These are phyloP conservation scores for Diorhabda elongata DNA, from an alignment of 1,140 invertebrate species.

Conservation along the genomic window DNA sequence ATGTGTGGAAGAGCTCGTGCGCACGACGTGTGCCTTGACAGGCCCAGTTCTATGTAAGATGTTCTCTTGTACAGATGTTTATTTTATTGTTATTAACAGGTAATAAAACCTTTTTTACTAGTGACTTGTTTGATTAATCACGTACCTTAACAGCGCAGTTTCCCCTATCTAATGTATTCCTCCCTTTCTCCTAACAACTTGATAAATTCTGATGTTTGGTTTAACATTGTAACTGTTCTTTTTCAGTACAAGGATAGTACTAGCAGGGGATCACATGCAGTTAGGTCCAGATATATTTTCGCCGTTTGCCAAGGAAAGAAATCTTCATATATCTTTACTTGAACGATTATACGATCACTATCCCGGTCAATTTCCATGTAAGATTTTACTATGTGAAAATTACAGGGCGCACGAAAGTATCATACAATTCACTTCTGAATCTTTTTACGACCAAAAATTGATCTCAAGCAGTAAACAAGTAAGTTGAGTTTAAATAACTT, in stretches of 20 bases:
- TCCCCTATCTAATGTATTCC: too few relatives aligned
- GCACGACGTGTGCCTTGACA: too few relatives aligned
- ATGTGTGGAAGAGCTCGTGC: too few relatives aligned
- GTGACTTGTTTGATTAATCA: too few relatives aligned
- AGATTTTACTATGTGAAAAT: constrained; percentile 80
- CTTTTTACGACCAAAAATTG: constrained; percentile 78
- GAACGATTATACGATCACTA: constrained; percentile 80
- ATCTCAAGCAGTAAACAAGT: constrained; percentile 61
- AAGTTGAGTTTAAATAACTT: neutral
- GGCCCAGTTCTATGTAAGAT: too few relatives aligned
- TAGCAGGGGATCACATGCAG: constrained; percentile 89
- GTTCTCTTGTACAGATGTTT: too few relatives aligned
- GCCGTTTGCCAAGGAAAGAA: constrained; percentile 69
- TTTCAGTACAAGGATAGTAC: constrained; percentile 65
- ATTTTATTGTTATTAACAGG: too few relatives aligned
- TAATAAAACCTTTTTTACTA: too few relatives aligned
- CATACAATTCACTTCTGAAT: constrained; percentile 73
- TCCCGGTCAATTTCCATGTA: constrained; percentile 69
- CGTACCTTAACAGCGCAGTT: too few relatives aligned
- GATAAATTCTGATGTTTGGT: too few relatives aligned
- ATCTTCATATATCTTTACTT: constrained; percentile 73
- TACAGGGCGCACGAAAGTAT: constrained; percentile 83
- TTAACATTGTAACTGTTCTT: neutral
- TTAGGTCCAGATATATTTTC: constrained; percentile 79
- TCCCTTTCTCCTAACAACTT: too few relatives aligned